phyloP scores from a whole-genome alignment of 2,797 vertebrate genomes.

The Diglossa cyanea region DNA sequence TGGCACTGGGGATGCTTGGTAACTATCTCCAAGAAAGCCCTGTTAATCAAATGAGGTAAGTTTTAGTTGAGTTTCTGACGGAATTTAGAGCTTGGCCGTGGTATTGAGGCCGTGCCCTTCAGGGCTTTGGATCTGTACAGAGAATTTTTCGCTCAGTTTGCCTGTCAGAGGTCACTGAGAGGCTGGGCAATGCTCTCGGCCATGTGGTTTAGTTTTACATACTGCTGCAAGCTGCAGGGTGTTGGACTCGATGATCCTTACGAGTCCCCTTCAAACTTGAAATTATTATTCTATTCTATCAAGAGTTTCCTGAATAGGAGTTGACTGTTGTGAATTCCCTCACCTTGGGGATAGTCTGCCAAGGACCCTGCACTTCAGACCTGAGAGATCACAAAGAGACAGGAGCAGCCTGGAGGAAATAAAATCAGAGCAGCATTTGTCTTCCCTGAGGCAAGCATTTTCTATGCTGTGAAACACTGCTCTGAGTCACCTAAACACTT shows the following conservation, averaged over 20 bases:
- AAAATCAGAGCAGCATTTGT: neutral
- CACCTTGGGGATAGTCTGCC: neutral
- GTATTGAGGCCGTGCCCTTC: neutral
- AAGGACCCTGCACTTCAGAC: neutral
- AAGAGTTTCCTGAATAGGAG: neutral
- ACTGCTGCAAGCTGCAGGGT: neutral
- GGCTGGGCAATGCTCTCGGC: fast-evolving
- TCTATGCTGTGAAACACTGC: neutral
- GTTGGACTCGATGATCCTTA: neutral
- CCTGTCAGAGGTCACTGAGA: neutral
- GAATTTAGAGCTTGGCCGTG: neutral
- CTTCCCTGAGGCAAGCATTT: neutral
- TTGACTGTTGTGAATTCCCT: neutral
- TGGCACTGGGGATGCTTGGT: neutral
- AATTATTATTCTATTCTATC: neutral
- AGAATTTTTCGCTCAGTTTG: neutral
- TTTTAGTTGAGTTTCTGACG: neutral
- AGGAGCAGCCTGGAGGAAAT: neutral
- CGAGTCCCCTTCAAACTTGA: neutral
- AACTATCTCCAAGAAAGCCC: neutral
- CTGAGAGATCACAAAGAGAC: neutral
- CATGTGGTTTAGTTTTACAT: neutral
- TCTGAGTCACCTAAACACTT: neutral
- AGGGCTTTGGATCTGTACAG: neutral
- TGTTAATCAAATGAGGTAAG: neutral